These are phyloP conservation scores for Steinernema carpocapsae DNA, from an alignment of 2,888 invertebrate species.

Conservation along the genomic window DNA sequence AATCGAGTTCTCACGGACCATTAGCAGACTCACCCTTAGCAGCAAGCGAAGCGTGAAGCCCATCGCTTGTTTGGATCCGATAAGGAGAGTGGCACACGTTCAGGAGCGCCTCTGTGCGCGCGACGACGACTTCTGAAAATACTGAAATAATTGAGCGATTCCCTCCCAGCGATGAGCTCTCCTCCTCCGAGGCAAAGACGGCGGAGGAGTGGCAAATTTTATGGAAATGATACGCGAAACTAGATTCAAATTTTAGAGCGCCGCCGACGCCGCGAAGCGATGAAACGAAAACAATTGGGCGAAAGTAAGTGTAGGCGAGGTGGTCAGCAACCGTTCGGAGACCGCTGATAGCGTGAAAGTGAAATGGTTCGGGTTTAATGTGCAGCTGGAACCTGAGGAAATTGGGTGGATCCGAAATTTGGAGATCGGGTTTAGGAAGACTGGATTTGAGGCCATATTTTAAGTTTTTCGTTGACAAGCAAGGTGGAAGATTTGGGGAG, in stretches of 20 bases:
- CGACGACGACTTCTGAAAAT: slow-evolving; percentile 29
- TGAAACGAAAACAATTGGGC: slow-evolving; percentile 18
- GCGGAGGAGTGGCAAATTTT: slow-evolving; percentile 1
- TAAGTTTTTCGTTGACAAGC: too few species aligned
- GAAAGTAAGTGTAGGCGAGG: too few species aligned
- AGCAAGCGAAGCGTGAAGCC: slow-evolving; percentile 30
- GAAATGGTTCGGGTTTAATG: too few species aligned
- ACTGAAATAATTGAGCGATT: slow-evolving; percentile 19
- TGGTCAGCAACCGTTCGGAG: too few species aligned
- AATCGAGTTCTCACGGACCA: neutral
- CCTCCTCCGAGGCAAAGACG: too few species aligned
- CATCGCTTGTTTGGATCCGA: slow-evolving; percentile 35
- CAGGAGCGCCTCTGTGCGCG: slow-evolving; percentile 24
- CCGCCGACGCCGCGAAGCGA: neutral
- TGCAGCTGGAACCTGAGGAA: too few species aligned
- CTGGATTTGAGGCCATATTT: too few species aligned
- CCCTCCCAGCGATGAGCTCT: neutral
- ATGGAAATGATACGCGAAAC: slow-evolving; percentile 23
- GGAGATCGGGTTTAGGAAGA: too few species aligned
- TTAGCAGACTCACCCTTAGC: slow-evolving; percentile 8
- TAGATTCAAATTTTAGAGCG: slow-evolving; percentile 16
- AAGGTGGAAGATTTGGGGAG: too few species aligned
- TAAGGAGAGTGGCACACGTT: slow-evolving; percentile 9
- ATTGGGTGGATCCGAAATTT: too few species aligned
- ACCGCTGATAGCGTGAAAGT: too few species aligned